Evolutionary conservation across 2,797 vertebrate genomes (phyloP).

Genomic region (Chloroceryle inda): DNA sequence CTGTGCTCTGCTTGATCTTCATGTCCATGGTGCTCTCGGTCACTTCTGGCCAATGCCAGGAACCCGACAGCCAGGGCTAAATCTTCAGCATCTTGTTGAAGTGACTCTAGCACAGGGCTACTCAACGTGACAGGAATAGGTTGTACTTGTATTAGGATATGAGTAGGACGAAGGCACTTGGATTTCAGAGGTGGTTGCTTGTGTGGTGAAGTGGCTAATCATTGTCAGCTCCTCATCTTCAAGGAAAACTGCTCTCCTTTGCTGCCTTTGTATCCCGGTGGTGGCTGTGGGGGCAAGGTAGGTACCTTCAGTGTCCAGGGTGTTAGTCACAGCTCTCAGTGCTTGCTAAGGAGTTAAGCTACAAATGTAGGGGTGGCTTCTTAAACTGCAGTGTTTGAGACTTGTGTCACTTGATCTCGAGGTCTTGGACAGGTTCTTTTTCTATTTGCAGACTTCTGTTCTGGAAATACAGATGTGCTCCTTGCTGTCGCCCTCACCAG

Average conservation of each 20-base stretch:
- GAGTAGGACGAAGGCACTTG: not conserved
- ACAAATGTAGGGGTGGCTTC: not conserved
- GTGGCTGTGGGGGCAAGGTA: not conserved
- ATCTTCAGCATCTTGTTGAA: not conserved
- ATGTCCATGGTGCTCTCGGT: accelerated
- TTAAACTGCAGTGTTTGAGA: not conserved
- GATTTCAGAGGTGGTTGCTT: not conserved
- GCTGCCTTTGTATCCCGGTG: not conserved
- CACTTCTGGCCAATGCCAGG: not conserved
- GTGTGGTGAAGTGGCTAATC: not conserved
- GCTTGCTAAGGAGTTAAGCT: not conserved
- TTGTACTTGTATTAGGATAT: not conserved
- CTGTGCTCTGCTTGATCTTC: not conserved
- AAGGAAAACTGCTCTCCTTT: not conserved
- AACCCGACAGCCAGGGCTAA: not conserved
- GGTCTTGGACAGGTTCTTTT: not conserved
- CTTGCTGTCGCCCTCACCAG: not conserved
- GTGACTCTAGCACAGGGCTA: not conserved
- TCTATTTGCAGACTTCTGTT: not conserved
- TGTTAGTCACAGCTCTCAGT: not conserved
- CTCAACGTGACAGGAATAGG: not conserved
- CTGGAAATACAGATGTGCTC: not conserved
- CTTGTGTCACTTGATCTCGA: not conserved
- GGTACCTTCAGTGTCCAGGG: not conserved
- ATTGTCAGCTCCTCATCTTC: not conserved